Percentiles rank a stretch among this genome's conserved stretches.
phyloP scores from a whole-genome alignment of 2,888 invertebrate species.

The Acanthosoma haemorrhoidale region DNA sequence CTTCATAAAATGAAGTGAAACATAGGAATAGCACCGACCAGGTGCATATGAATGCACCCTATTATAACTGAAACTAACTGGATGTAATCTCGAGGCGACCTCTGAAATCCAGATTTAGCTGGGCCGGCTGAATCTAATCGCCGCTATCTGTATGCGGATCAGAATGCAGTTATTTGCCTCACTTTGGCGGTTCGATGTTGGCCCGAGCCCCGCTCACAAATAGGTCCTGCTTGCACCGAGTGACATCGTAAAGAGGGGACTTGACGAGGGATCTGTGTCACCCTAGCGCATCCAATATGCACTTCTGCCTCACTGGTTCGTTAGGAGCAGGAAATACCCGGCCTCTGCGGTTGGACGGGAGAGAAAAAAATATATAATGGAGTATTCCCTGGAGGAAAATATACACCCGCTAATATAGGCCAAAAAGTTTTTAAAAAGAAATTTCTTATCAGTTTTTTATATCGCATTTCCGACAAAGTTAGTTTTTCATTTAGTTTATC shows the following conservation, averaged over 20 bases:
- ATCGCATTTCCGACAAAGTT: conserved; percentile 7
- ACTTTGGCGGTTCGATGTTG: no score
- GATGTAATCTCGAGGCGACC: no score
- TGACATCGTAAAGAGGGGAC: background rate
- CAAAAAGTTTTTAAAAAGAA: background rate
- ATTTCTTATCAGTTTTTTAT: background rate
- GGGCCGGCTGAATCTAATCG: no score
- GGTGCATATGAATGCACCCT: no score
- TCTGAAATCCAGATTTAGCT: no score
- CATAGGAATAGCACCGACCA: no score
- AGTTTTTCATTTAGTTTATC: conserved; percentile 10
- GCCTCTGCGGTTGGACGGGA: background rate
- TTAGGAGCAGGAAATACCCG: no score
- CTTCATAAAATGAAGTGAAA: no score
- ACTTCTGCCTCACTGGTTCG: background rate
- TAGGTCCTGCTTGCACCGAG: background rate
- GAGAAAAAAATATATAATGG: background rate
- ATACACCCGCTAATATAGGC: background rate
- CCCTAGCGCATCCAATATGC: background rate
- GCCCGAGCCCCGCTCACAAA: background rate
- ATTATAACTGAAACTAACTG: no score
- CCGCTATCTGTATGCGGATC: background rate
- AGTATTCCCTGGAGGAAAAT: no score
- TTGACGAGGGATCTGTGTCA: background rate
- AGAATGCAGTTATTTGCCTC: no score